Base-by-base conservation (phyloP, 2,888 invertebrate genomes). In the Luperina nickerlii region DNA sequence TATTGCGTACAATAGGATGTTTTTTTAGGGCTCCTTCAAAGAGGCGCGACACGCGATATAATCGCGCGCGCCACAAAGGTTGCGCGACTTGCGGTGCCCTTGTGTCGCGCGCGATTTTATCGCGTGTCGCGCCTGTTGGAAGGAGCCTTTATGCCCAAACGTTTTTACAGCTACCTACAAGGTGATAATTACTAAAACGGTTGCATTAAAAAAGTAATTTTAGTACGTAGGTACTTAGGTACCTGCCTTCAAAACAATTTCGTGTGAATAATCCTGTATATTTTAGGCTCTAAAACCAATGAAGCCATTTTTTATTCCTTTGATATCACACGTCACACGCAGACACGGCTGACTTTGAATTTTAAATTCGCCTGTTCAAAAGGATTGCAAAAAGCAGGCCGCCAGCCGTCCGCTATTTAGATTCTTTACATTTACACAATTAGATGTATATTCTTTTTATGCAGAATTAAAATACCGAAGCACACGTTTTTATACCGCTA, bases 271-370 rank as follows among this genome's bases (percentile, higher is more conserved):
- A 60, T 18, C 1, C 13, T n/a, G 7, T 42, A 32, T 65, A 42
- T 48, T 70, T 62, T 5, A 54, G 15, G n/a, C 7, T 68, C 20
- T 60, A 42, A 73, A 42, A 60, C 38, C 45, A 68, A 74, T 60
- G n/a, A 32, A 54, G 27, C 15, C 27, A 69, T 82, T 20, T 69
- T 76, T 69, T 65, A 82, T 81, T 81, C 82, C 63, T 82, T 82
- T 82, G 63, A 76, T 69, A 69, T 51, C 48, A 63, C 63, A 57
- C 48, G 62, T 69, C 63, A 76, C 65, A 32, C 20, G 4, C 82
- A 82, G 57, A 38, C 11, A 51, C 38, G 38, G 38, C 13, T 57
- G 57, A 65, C 24, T 57, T 69, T n/a, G 57, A 82, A 74, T 38
- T 79, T 66, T 79, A 81, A 74, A 79, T 81, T 72, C 42, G 7